phyloP scores from a whole-genome alignment of 2,797 vertebrate species.

The Champsocephalus gunnari region DNA sequence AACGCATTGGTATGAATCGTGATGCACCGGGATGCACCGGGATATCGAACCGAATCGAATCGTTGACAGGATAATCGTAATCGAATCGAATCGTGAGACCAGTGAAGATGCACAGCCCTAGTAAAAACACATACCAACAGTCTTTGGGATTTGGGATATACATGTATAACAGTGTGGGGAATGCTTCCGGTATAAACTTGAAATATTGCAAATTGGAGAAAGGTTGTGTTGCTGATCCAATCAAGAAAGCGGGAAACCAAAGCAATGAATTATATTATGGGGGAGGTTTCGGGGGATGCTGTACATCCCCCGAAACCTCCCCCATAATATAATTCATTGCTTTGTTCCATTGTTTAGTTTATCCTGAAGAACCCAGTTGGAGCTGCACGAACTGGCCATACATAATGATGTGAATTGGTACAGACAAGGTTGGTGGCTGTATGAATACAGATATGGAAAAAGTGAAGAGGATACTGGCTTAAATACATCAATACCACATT shows the following conservation, averaged over 20 bases:
- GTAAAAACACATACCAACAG: not conserved
- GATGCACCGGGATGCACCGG: no score
- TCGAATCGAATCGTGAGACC: no score
- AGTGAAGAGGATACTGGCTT: constrained; percentile 8
- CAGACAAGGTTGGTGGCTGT: constrained; percentile 55
- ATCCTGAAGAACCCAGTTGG: constrained; percentile 49
- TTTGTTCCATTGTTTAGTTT: constrained; percentile 46
- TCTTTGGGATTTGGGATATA: not conserved
- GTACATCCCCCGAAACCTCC: not conserved
- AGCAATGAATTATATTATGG: constrained; percentile 49
- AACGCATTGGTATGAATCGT: no score
- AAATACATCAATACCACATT: constrained; percentile 36
- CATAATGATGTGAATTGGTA: constrained; percentile 49
- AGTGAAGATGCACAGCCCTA: no score
- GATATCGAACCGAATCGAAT: no score
- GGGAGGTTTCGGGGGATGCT: constrained; percentile 58
- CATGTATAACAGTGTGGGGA: constrained; percentile 20
- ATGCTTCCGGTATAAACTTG: no score
- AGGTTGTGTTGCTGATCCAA: constrained; percentile 33
- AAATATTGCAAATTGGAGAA: constrained; percentile 42
- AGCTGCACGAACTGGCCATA: constrained; percentile 52
- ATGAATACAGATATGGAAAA: constrained; percentile 47
- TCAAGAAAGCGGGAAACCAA: constrained; percentile 32
- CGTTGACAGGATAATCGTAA: no score
- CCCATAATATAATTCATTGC: no score